Evolutionary conservation across 1,140 invertebrate genomes (phyloP).

Genomic region (Lepidurus arcticus): DNA sequence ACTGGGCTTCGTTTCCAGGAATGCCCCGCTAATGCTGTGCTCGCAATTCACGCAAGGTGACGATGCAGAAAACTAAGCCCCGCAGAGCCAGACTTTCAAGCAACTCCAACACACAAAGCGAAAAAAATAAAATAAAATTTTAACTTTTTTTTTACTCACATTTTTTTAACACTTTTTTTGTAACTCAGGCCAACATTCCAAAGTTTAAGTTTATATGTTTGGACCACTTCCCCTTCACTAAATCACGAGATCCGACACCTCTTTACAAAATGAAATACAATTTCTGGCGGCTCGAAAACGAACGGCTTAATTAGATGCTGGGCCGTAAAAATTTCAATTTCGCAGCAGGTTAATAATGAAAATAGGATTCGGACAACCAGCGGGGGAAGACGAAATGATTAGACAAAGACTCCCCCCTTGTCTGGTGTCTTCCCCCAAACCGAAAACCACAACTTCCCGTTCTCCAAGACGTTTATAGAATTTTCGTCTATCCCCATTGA

Average conservation of each 20-base stretch:
- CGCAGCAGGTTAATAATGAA: neutral
- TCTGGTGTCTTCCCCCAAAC: neutral
- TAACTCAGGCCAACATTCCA: neutral
- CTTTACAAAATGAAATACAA: neutral
- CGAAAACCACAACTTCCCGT: conserved; percentile 13
- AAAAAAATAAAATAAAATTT: neutral
- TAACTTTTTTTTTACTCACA: too few species aligned
- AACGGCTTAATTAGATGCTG: neutral
- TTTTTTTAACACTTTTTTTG: too few species aligned
- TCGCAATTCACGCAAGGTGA: conserved; percentile 10
- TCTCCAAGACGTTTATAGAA: neutral
- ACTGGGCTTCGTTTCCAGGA: conserved; percentile 16
- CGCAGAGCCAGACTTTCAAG: neutral
- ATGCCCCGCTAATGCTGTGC: neutral
- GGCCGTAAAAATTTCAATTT: neutral
- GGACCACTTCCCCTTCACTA: neutral
- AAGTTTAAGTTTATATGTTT: neutral
- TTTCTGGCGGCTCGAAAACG: neutral
- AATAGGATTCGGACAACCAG: neutral
- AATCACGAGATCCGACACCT: neutral
- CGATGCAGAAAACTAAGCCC: neutral
- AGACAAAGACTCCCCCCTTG: neutral
- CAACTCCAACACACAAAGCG: neutral
- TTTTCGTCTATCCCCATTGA: too few species aligned
- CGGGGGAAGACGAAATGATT: neutral